Evolutionary conservation across 2,888 invertebrate species (phyloP).

Genomic region (Drosophila mercatorum): DNA sequence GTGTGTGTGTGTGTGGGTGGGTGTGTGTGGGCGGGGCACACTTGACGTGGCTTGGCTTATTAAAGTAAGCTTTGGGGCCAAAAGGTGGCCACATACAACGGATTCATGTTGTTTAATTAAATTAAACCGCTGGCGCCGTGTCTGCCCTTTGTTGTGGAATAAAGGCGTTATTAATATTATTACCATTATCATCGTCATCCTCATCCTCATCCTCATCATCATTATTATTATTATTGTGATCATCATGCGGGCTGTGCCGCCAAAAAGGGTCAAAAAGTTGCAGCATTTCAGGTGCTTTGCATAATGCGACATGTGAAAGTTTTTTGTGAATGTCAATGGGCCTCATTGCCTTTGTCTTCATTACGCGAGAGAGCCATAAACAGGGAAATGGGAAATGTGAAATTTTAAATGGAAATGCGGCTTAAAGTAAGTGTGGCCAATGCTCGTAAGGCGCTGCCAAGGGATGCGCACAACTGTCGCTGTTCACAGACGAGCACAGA

Average conservation of each 20-base stretch:
- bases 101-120: constrained; percentile 80
- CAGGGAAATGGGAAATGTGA: constrained; percentile 32
- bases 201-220: constrained; percentile 14
- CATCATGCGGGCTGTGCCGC: constrained; percentile 13
- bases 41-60: constrained; percentile 58
- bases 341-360: constrained; percentile 57
- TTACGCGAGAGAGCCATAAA: constrained; percentile 38
- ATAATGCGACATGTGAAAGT: constrained; percentile 74
- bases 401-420: constrained; percentile 46
- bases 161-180: constrained; percentile 79
- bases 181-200: constrained; percentile 45
- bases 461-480: constrained; percentile 46
- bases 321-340: constrained; percentile 63
- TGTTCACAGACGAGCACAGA: constrained; percentile 38
- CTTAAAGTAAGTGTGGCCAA: constrained; percentile 47
- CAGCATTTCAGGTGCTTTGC: constrained; percentile 65
- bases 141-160: constrained; percentile 66
- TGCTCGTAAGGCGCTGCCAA: constrained; percentile 18
- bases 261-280: constrained; percentile 52
- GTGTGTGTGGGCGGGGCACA: background rate
- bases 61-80: constrained; percentile 58
- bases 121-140: constrained; percentile 69
- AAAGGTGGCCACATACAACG: constrained; percentile 72
- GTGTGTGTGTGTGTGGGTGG: background rate
- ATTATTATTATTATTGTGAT: constrained; percentile 29